These are phyloP conservation scores for Stenopsyche tienmushanensis DNA, from an alignment of 1,140 invertebrate species.

Conservation along the genomic window DNA sequence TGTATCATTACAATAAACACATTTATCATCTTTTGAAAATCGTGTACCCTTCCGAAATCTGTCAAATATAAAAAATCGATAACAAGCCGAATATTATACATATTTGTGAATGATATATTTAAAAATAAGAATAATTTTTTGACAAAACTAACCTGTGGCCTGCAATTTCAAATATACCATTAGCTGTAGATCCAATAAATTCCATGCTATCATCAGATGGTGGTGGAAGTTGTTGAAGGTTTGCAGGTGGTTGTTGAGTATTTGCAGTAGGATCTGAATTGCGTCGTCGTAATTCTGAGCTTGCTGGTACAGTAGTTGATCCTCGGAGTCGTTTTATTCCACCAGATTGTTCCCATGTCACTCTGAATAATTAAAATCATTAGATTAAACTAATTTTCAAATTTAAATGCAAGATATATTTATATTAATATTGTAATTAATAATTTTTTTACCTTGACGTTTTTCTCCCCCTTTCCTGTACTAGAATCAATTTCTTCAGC, in stretches of 20 bases:
- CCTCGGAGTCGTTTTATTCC: slow-evolving; percentile 54
- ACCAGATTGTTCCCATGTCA: slow-evolving; percentile 45
- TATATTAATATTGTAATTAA: no score
- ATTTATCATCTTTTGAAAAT: slow-evolving; percentile 76
- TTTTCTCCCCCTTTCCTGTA: slow-evolving; percentile 24
- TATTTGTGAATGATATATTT: not conserved
- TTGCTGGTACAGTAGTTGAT: slow-evolving; percentile 36
- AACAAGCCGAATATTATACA: not conserved
- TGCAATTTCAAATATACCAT: slow-evolving; percentile 64
- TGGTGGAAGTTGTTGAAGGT: slow-evolving; percentile 43
- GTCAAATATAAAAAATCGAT: slow-evolving; percentile 22
- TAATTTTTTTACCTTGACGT: slow-evolving; percentile 25
- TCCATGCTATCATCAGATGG: slow-evolving; percentile 40
- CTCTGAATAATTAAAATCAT: slow-evolving; percentile 33
- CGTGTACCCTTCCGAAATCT: slow-evolving; percentile 70
- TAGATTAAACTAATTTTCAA: no score
- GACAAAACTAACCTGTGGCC: slow-evolving; percentile 58
- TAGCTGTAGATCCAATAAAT: slow-evolving; percentile 52
- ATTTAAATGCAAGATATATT: no score
- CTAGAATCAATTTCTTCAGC: slow-evolving; percentile 38
- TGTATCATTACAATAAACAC: slow-evolving; percentile 71
- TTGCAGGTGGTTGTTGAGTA: slow-evolving; percentile 30
- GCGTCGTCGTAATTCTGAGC: slow-evolving; percentile 61
- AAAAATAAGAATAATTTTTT: not conserved
- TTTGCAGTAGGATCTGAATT: slow-evolving; percentile 72